Percentiles rank a stretch among this genome's conserved stretches.
phyloP scores from a whole-genome alignment of 2,113 vertebrate genomes.

The Stigmatopora argus region DNA sequence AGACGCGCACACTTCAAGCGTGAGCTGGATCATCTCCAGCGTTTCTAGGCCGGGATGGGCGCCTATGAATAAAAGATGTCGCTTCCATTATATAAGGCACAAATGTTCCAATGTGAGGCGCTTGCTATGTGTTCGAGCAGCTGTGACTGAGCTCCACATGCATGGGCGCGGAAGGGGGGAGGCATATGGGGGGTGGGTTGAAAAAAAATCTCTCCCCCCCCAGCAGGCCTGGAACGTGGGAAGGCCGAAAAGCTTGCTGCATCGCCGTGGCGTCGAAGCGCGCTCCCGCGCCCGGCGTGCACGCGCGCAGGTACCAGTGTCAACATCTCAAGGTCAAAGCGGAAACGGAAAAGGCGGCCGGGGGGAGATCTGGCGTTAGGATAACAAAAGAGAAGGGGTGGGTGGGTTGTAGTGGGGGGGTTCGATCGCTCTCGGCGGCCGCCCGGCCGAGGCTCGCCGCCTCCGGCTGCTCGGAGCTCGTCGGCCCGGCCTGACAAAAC shows the following conservation, averaged over 20 bases:
- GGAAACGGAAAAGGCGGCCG: constrained; percentile 11
- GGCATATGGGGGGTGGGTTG: too few species aligned
- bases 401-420: constrained; percentile 23
- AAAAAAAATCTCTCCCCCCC: constrained; percentile 16
- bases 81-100: constrained; percentile 46
- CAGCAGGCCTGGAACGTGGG: constrained; percentile 36
- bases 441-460: constrained; percentile 42
- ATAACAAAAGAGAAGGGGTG: constrained; percentile 41
- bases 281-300: background rate
- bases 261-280: constrained; percentile 39
- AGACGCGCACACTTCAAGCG: background rate
- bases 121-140: constrained; percentile 9
- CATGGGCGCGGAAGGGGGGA: background rate
- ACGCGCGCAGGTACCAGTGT: constrained; percentile 23
- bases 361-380: background rate
- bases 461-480: constrained; percentile 36
- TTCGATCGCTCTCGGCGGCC: constrained; percentile 25
- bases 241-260: constrained; percentile 20
- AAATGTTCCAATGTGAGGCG: constrained; percentile 14
- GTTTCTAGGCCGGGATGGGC: constrained; percentile 21
- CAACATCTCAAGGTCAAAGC: constrained; percentile 69
- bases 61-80: constrained; percentile 59
- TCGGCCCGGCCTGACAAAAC: constrained; percentile 52
- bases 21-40: background rate
- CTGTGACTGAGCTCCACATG: constrained; percentile 33